Conservation (phyloP, 1,140 invertebrate species). For the Drosophila ironensis region DNA sequence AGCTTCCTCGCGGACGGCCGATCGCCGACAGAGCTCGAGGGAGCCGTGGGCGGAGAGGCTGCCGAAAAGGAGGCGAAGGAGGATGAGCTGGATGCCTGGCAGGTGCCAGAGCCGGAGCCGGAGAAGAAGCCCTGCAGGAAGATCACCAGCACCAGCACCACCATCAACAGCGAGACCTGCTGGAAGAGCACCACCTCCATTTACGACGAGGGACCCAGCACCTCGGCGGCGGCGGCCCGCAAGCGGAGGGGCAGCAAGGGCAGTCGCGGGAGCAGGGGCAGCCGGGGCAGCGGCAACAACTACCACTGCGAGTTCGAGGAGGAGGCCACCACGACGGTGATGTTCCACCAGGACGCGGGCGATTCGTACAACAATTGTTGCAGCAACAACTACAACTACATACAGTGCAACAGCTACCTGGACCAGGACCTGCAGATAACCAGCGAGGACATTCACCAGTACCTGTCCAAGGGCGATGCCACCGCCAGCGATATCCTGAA, state of each 20-base stretch:
- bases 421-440: conserved; percentile 81
- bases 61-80: conserved; percentile 1
- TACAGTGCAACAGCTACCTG: conserved; percentile 79
- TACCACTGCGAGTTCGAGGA: conserved; percentile 76
- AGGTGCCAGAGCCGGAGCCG: conserved; percentile 45
- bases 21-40: conserved; percentile 64
- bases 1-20: conserved; percentile 78
- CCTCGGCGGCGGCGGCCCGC: conserved; percentile 54
- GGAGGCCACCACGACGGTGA: conserved; percentile 76
- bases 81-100: conserved; percentile 54
- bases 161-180: conserved; percentile 13
- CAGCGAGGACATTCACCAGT: conserved; percentile 80
- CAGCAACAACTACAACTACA: conserved; percentile 79
- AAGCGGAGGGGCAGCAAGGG: conserved; percentile 63
- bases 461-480: conserved; percentile 74
- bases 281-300: conserved; percentile 26
- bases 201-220: conserved; percentile 65
- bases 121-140: conserved; percentile 60
- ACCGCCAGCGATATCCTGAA: conserved; percentile 61
- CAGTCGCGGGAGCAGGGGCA: conserved; percentile 8
- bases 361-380: conserved; percentile 79
- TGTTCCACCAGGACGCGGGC: conserved; percentile 75
- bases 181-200: conserved; percentile 37
- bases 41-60: conserved; percentile 37
- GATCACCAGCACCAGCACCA: conserved; percentile 32